Base-by-base conservation (phyloP, 2,888 invertebrate genomes). In the Mayetiola destructor region DNA sequence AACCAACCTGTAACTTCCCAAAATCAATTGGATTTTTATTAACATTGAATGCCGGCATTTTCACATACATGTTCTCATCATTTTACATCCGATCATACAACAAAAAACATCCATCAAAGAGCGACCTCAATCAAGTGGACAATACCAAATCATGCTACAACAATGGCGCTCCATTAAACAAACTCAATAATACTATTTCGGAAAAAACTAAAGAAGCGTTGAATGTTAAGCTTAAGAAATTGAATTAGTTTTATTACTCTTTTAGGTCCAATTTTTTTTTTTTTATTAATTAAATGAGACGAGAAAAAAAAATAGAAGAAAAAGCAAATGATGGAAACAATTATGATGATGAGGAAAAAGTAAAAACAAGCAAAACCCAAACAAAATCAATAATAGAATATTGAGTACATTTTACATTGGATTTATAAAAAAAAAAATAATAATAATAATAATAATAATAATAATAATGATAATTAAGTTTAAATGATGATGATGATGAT, bases 51-150 rank as follows among this genome's bases (percentile, higher is more conserved):
- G 79, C 85, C 16, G 72, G 76, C 0, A 73, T 85, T 6, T 88
- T 88, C 70, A 75, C 86, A 3, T 88, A 86, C 65, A 79, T 88
- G 74, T 88, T 88, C 65, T 80, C 82, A 40, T 80, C 83, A 61
- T 88, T 88, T 68, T 88, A 88, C 68, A 74, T 81, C 55, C 75
- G 75, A 59, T 58, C 58, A 35, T 58, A 58, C 27, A 55, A 32
- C 56, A 55, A 29, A 27, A 39, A 37, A 35, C 55, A 35, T 32
- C 14, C 30, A 23, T 23, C 37, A 36, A 48, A 48, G 16, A 48
- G 48, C 16, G 27, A 48, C 23, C 48, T 48, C 5, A 48, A 48
- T 27, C 9, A 48, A 27, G 48, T 48, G 2, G 48, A 48, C 27
- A 2, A 9, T 27, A 48, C n/a, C n/a, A 9, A 16, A 2, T 12